Evolutionary conservation across 2,113 vertebrate genomes (phyloP).

Genomic region (Otocyon megalotis): DNA sequence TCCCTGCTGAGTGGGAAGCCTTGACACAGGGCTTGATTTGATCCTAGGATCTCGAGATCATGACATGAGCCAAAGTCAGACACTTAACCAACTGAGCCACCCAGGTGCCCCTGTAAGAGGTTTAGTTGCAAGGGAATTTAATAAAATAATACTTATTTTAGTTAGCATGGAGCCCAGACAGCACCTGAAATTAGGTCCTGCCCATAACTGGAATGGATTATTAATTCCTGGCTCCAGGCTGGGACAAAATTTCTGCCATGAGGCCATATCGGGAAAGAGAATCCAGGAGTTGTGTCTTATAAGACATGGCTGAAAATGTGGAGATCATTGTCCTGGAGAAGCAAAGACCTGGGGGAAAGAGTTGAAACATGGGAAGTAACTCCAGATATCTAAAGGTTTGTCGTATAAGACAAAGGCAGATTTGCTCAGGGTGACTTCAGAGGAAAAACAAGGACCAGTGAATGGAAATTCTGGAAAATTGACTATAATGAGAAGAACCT

Average conservation of each 20-base stretch:
- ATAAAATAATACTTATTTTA: slow-evolving; percentile 32
- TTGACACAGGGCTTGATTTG: background rate
- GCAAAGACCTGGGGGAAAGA: background rate
- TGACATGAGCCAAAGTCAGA: background rate
- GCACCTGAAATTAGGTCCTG: background rate
- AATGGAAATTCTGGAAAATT: slow-evolving; percentile 42
- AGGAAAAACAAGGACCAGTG: background rate
- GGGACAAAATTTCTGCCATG: background rate
- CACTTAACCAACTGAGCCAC: background rate
- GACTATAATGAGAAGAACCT: background rate
- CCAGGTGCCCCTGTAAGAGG: background rate
- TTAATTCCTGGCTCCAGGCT: background rate
- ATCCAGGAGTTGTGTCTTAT: background rate
- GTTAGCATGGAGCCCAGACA: background rate
- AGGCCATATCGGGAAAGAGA: slow-evolving; percentile 1
- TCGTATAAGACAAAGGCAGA: background rate
- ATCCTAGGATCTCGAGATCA: background rate
- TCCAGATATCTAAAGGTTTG: background rate
- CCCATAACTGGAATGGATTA: background rate
- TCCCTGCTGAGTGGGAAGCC: background rate
- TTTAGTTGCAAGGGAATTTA: background rate
- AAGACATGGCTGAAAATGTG: background rate
- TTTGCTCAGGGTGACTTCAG: background rate
- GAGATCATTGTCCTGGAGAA: background rate
- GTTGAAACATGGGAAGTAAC: background rate